Base-by-base conservation (phyloP, 2,113 vertebrate species). In the Athene cunicularia region DNA sequence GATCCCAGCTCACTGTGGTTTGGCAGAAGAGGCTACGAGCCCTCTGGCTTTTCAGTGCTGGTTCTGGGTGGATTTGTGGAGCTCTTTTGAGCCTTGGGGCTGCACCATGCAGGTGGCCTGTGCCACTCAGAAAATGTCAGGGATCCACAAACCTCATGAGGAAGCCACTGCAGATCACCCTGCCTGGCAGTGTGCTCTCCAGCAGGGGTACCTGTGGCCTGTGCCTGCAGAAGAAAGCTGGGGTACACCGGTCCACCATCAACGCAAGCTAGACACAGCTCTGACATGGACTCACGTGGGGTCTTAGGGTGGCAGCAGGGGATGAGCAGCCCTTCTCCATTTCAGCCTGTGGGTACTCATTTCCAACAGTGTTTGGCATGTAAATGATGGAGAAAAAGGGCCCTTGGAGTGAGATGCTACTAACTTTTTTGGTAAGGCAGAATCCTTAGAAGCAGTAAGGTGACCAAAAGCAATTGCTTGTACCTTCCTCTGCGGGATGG, bases 201-300 rank as follows among this genome's bases (percentile, higher is more conserved):
- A 35, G 20, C 12, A 33, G 23, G 6, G 11, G 8, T 22, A 35
- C 9, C 19, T 6, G 8, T 59, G 56, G 47, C 7, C 15, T 79
- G 6, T 1, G 4, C 23, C 52, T 84, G 63, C 15, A 74, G 59
- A 45, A 60, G 14, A 26, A 49, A 39, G 37, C 27, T 12, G 27
- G 8, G 12, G 5, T 27, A 28, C 37, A 16, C 9, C 35, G 27
- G 12, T 13, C 14, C 2, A 0, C 39, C 1, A 0, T 28, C 33
- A 71, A 2, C 8, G 16, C 0, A 0, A 52, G 8, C 3, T 8
- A 60, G n/a, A 27, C 41, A 52, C 32, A 58, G 28, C 9, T 82
- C 16, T 52, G 30, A 6, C 19, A 41, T 7, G 27, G 21, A 11
- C n/a, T 63, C 11, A 11, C 0, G 0, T 5, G 2, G 30, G 14